phyloP scores from a whole-genome alignment of 1,140 invertebrate genomes.

The Conus betulinus region DNA sequence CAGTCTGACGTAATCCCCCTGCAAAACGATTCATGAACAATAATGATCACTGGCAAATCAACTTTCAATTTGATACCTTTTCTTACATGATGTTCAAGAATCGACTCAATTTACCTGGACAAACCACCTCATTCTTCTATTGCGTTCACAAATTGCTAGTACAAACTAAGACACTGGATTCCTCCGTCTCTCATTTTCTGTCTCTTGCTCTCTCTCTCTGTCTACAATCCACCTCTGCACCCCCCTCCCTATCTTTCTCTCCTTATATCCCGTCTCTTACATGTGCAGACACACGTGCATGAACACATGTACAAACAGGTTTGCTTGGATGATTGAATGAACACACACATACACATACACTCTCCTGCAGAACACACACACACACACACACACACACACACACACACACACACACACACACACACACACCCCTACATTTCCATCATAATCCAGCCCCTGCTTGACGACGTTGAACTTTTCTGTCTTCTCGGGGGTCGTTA shows the following conservation, averaged over 20 bases:
- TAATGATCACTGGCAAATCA: too few species aligned
- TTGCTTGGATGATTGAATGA: not conserved
- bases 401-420: not conserved
- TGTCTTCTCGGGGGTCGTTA: conserved; percentile 75
- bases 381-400: not conserved
- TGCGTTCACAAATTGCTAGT: too few species aligned
- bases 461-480: conserved; percentile 77
- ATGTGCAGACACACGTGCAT: not conserved
- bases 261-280: not conserved
- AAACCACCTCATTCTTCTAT: too few species aligned
- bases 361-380: not conserved
- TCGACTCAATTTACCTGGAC: too few species aligned
- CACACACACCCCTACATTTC: conserved; percentile 56
- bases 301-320: not conserved
- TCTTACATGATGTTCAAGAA: too few species aligned
- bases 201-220: too few species aligned
- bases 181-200: too few species aligned
- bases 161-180: too few species aligned
- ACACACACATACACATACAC: not conserved
- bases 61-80: too few species aligned
- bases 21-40: not conserved
- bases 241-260: too few species aligned
- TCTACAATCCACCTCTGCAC: too few species aligned
- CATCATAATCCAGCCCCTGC: conserved; percentile 76
- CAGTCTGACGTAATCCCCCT: conserved; percentile 67